phyloP scores from a whole-genome alignment of 1,140 invertebrate genomes.

The Formica selysi region DNA sequence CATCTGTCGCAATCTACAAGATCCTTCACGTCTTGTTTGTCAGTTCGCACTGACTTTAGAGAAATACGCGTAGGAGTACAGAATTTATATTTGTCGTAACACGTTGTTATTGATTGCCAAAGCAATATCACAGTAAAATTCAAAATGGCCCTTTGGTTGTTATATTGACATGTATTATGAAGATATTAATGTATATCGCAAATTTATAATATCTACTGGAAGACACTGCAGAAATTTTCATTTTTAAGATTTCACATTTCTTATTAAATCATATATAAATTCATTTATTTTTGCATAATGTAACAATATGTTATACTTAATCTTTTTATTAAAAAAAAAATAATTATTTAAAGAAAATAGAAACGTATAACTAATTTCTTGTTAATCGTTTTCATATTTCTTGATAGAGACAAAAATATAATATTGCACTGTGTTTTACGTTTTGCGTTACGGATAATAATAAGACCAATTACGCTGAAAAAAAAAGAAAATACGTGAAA shows the following conservation, averaged over 20 bases:
- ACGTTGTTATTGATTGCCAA: slow-evolving; percentile 27
- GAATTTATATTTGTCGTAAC: slow-evolving; percentile 54
- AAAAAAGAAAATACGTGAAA: slow-evolving; percentile 1
- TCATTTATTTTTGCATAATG: too few relatives aligned
- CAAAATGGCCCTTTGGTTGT: slow-evolving; percentile 33
- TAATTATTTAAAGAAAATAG: background rate
- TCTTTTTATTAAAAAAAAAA: background rate
- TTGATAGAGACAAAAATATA: background rate
- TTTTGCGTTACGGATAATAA: slow-evolving; percentile 30
- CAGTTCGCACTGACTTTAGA: background rate
- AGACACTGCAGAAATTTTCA: background rate
- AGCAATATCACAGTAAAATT: slow-evolving; percentile 3
- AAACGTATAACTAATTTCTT: slow-evolving; percentile 9
- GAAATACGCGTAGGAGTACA: slow-evolving; percentile 44
- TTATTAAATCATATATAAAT: too few relatives aligned
- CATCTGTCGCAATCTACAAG: background rate
- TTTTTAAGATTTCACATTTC: background rate
- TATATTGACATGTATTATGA: background rate
- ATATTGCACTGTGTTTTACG: slow-evolving; percentile 18
- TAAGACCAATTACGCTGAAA: slow-evolving; percentile 34
- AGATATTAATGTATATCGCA: background rate
- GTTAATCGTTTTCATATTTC: slow-evolving; percentile 8
- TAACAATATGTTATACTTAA: background rate
- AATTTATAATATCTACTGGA: background rate
- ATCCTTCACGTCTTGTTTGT: slow-evolving; percentile 27